phyloP scores from a whole-genome alignment of 2,888 invertebrate species.

The Lamellibrachia satsuma region DNA sequence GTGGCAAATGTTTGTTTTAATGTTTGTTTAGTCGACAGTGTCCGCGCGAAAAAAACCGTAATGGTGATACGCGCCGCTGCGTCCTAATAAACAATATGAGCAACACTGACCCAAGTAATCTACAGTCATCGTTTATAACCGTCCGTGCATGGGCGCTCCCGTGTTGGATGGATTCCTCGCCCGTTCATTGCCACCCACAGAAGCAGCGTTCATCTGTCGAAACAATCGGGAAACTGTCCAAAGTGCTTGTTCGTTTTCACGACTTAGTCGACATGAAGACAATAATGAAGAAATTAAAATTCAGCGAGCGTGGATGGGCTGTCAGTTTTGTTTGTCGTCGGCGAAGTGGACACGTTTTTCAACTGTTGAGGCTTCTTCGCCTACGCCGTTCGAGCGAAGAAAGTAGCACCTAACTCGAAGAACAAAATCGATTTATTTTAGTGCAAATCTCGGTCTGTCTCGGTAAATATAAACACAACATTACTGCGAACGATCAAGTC shows the following conservation, averaged over 20 bases:
- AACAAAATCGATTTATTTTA: constrained; percentile 22
- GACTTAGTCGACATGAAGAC: constrained; percentile 18
- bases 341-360: constrained; percentile 17
- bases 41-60: not conserved
- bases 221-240: constrained; percentile 18
- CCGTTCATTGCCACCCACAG: constrained; percentile 7
- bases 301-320: constrained; percentile 18
- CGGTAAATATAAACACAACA: not conserved
- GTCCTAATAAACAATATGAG: constrained; percentile 13
- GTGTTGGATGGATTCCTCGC: not conserved
- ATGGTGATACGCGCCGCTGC: not conserved
- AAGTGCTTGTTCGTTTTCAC: constrained; percentile 8
- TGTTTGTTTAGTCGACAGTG: constrained; percentile 14
- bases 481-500: not conserved
- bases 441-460: not conserved
- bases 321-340: constrained; percentile 18
- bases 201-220: constrained; percentile 21
- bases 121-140: constrained; percentile 18
- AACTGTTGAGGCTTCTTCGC: constrained; percentile 7
- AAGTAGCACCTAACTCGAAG: not conserved
- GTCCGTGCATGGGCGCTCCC: not conserved
- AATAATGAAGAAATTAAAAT: not conserved
- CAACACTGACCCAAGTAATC: not conserved
- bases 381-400: constrained; percentile 22
- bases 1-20: constrained; percentile 24